Conservation (phyloP, 2,113 vertebrate species). For the Bubo blakistoni region DNA sequence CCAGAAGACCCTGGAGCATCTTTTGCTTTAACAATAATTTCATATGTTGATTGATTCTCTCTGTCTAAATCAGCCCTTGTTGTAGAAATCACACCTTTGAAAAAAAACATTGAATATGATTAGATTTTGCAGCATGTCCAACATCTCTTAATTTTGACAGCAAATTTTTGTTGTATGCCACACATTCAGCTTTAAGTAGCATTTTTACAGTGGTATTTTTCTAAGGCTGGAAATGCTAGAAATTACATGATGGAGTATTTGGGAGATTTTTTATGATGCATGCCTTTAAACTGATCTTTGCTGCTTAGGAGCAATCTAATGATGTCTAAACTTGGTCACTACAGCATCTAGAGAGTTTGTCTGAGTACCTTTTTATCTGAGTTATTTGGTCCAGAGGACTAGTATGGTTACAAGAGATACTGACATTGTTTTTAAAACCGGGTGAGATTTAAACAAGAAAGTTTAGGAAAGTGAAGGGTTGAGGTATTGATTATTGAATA, state of each 20-base stretch:
- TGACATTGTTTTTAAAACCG: not conserved
- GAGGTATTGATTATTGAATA: not conserved
- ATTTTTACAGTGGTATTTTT: not conserved
- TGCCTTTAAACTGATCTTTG: not conserved
- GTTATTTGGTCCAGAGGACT: not conserved
- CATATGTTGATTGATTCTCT: slow-evolving; percentile 77
- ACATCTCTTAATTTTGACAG: not conserved
- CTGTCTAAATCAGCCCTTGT: slow-evolving; percentile 80
- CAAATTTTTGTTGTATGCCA: not conserved
- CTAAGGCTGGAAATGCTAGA: not conserved
- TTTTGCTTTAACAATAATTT: slow-evolving; percentile 82
- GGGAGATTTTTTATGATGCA: not conserved
- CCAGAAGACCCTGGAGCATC: slow-evolving; percentile 75
- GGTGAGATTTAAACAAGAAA: not conserved
- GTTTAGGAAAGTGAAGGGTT: not conserved
- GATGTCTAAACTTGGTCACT: not conserved
- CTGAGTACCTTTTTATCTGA: not conserved
- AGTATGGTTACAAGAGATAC: not conserved
- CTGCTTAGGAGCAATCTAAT: not conserved
- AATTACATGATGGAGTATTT: not conserved
- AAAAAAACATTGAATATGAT: not conserved
- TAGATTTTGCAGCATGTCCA: not conserved
- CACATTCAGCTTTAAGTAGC: not conserved
- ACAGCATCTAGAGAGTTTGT: not conserved
- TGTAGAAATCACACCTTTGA: slow-evolving; percentile 77